Evolutionary conservation across 1,140 invertebrate species (phyloP), one percentile per base, ranked within the genome.

Genomic region (Oscheius sp.): DNA sequence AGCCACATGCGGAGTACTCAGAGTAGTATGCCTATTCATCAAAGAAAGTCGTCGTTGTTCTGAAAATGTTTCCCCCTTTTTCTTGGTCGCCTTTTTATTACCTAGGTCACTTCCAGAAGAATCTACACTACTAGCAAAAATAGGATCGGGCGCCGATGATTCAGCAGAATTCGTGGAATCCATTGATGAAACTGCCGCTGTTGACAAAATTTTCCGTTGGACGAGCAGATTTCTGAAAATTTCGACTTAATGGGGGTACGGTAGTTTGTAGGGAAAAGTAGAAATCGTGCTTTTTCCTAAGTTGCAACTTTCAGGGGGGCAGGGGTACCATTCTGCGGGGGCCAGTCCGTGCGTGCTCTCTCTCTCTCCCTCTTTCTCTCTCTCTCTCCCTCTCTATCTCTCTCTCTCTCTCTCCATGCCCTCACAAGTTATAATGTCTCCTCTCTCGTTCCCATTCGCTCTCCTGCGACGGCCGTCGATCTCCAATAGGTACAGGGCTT

Each of bases 201-300:
- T 73, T 49, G 70, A 65, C 20, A 73, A 49, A 31, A 64, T 49
- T 42, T 73, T 65, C 45, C 70, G 61, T 46, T 73, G 70, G 18
- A 64, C 34, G 20, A 73, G 62, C 13, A 73, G 26, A 49, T 35
- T 42, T 63, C 68, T 71, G 58, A 52, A 63, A 32, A 46, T 10
- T 2, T 23, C 29, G 2, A 34, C 38, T 42, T n/a, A 13, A n/a
- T 36, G 7, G 15, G 20, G 35, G n/a, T 3, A 38, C 20, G 15
- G 13, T 36, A 64, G 32, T 64, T 35, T 38, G 34, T 38, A 38
- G 4, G 1, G n/a, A 4, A 13, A 55, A 23, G 7, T 42, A 42
- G n/a, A 45, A 42, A 42, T 10, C 38, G 38, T 42, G 38, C 38
- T 42, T 42, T 42, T 42, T 42, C 38, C 10, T 10, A 42, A 42